phyloP scores from a whole-genome alignment of 2,113 vertebrate species.

The Caretta caretta region DNA sequence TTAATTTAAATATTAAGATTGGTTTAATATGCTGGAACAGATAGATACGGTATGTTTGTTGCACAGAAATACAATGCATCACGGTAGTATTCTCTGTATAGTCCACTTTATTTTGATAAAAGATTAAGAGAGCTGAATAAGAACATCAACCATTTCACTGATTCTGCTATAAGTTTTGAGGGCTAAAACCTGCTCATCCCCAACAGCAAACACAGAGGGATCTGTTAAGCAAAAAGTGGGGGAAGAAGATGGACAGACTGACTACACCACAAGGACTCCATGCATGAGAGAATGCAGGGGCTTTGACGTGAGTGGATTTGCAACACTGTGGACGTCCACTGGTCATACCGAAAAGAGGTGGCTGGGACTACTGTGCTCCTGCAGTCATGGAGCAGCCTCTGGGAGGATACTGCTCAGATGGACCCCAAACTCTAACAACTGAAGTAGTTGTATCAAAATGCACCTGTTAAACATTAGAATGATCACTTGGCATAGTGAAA shows the following conservation, averaged over 20 bases:
- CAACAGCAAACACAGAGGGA: neutral
- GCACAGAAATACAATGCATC: neutral
- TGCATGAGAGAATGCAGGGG: neutral
- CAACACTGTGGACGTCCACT: neutral
- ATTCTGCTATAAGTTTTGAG: neutral
- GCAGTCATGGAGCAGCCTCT: neutral
- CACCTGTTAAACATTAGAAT: neutral
- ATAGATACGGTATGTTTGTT: neutral
- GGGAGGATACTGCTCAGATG: neutral
- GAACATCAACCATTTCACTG: neutral
- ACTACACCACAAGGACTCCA: neutral
- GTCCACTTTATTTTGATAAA: neutral
- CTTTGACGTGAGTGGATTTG: neutral
- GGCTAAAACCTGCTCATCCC: neutral
- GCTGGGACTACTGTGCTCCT: neutral
- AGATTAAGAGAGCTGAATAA: neutral
- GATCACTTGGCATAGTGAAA: too few species aligned
- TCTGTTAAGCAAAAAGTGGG: neutral
- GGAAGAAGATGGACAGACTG: neutral
- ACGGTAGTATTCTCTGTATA: neutral
- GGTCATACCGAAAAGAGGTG: neutral
- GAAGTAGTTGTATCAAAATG: neutral
- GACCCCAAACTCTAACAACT: neutral
- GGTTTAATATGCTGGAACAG: neutral
- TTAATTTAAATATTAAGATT: neutral